phyloP scores from a whole-genome alignment of 2,888 invertebrate species.

The Dichetophora obliterata region DNA sequence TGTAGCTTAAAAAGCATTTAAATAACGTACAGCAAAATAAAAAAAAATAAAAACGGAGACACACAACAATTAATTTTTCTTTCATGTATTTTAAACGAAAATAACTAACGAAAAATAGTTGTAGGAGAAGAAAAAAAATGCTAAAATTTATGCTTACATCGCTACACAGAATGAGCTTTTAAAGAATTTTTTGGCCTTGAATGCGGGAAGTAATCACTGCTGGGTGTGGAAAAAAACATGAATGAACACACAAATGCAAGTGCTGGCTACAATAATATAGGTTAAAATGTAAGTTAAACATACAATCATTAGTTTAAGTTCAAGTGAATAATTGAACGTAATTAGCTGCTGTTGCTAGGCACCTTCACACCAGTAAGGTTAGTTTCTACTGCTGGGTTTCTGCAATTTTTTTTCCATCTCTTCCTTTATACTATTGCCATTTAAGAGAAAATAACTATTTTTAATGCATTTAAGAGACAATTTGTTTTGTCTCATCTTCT shows the following conservation, averaged over 20 bases:
- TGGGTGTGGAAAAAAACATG: neutral
- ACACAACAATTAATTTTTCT: neutral
- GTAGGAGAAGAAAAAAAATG: too few relatives aligned
- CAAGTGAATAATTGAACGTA: slow-evolving; percentile 29
- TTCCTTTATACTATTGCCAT: neutral
- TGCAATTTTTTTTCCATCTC: neutral
- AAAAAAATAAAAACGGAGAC: neutral
- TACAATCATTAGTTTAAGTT: slow-evolving; percentile 1
- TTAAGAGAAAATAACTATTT: too few relatives aligned
- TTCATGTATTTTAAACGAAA: neutral
- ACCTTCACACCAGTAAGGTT: neutral
- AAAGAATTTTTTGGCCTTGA: neutral
- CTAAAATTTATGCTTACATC: too few relatives aligned
- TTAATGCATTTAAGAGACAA: slow-evolving; percentile 1
- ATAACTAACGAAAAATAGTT: too few relatives aligned
- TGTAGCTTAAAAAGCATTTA: neutral
- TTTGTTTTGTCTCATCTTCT: slow-evolving; percentile 8
- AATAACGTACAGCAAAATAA: neutral
- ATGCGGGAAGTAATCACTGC: neutral
- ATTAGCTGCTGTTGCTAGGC: slow-evolving; percentile 22
- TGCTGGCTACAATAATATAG: neutral
- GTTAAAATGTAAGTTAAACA: neutral
- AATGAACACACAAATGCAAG: neutral
- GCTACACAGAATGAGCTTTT: neutral
- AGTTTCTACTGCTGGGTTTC: neutral